These are phyloP conservation scores for Connochaetes taurinus DNA, from an alignment of 2,113 vertebrate genomes.

Conservation along the genomic window DNA sequence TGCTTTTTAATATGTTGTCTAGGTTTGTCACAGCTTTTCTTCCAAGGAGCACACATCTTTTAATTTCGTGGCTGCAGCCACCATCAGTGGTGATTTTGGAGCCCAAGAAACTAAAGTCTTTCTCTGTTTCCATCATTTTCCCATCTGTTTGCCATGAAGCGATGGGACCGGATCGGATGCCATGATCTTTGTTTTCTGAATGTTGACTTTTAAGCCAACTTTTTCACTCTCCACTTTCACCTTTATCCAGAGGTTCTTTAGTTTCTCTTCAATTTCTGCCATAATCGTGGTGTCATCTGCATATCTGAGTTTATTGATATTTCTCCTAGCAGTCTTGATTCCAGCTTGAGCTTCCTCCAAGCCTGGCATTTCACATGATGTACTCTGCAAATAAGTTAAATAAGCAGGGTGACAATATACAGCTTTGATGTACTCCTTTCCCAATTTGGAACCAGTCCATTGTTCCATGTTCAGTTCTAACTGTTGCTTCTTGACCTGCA, in stretches of 20 bases:
- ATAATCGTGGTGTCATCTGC: neutral
- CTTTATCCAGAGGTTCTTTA: neutral
- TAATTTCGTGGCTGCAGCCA: neutral
- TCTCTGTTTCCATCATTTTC: neutral
- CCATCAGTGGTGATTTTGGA: neutral
- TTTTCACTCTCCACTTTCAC: neutral
- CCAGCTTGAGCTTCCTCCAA: neutral
- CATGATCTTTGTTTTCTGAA: neutral
- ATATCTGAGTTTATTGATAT: neutral
- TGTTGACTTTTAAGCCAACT: neutral
- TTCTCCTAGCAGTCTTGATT: neutral
- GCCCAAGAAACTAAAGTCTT: neutral
- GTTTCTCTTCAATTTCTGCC: neutral
- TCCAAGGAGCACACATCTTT: neutral
- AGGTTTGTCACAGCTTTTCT: neutral
- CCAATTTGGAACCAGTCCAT: neutral
- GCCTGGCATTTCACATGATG: neutral
- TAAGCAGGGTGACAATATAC: neutral
- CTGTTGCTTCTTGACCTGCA: neutral
- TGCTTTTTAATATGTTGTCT: neutral
- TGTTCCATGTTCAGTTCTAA: neutral
- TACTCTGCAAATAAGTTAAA: neutral
- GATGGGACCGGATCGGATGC: fast-evolving
- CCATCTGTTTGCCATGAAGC: neutral
- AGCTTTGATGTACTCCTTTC: neutral